phyloP scores from a whole-genome alignment of 2,888 invertebrate species.

The Oasisia sp. region DNA sequence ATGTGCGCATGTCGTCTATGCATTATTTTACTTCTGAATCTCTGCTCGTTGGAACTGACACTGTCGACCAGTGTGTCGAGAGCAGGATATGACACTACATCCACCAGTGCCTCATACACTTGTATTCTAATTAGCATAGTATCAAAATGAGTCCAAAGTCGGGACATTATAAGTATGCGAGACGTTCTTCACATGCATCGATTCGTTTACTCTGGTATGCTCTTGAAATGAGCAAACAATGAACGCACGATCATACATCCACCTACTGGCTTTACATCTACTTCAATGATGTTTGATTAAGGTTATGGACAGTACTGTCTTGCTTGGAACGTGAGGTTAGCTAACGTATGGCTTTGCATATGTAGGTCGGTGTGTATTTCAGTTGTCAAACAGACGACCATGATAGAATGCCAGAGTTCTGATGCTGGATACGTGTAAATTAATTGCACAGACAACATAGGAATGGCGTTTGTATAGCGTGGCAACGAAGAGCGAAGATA shows the following conservation, averaged over 20 bases:
- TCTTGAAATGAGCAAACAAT: background rate
- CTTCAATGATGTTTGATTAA: background rate
- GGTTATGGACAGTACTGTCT: background rate
- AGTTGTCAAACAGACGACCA: background rate
- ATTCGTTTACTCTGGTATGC: conserved; percentile 1
- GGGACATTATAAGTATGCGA: background rate
- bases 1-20: no score
- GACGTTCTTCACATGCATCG: background rate
- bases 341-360: background rate
- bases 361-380: background rate
- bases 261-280: background rate
- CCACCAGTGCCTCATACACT: background rate
- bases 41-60: no score
- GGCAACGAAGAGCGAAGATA: background rate
- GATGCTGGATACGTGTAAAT: background rate
- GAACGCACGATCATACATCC: background rate
- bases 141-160: conserved; percentile 17
- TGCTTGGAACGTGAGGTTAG: background rate
- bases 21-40: background rate
- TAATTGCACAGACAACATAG: background rate
- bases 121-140: background rate
- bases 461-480: background rate
- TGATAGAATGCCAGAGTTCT: background rate
- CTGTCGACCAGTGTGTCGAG: background rate
- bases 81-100: background rate